Base-by-base conservation (phyloP, 2,888 invertebrate species). In the Heliconius ethilla region DNA sequence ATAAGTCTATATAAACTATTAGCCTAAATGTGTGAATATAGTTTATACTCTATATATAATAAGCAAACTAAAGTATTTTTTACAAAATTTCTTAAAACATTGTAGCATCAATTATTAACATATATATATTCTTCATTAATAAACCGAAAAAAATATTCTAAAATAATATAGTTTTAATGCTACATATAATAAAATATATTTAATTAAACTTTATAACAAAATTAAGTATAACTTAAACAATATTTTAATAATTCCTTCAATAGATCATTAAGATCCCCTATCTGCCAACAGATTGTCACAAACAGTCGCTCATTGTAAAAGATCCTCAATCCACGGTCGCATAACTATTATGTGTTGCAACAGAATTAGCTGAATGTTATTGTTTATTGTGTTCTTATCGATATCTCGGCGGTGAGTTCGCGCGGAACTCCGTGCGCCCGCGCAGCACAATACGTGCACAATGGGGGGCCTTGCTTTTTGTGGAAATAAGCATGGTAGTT, bases 311-410 rank as follows among this genome's bases (percentile, higher is more conserved):
- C 82, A 83, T 82, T 85, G 80, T 83, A 83, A 86, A 86, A 84
- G 86, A 85, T 82, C 83, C 85, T 81, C 84, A 84, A 86, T 87
- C 87, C 87, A 89, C 87, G 87, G 89, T 88, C 89, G 86, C 90
- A 88, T 88, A 89, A 87, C 86, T 83, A 85, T 83, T 83, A 82
- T 77, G 85, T 89, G 89, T 90, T 88, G 90, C 89, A 90, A 90
- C 83, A 82, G 89, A 88, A 89, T 89, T 89, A 89, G 86, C 85
- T 86, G 88, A 89, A 86, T 91, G 92, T 93, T 93, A 93, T 94
- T 94, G 94, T 94, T 92, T 92, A 94, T 94, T 94, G 94, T 94
- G 86, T 93, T 93, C 92, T 92, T 93, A 93, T 93, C 92, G 91
- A 91, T 92, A 90, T 90, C 88, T 90, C 81, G 80, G 86, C 90